Conservation (phyloP, 2,888 invertebrate species). For the Rhaphigaster nebulosa region DNA sequence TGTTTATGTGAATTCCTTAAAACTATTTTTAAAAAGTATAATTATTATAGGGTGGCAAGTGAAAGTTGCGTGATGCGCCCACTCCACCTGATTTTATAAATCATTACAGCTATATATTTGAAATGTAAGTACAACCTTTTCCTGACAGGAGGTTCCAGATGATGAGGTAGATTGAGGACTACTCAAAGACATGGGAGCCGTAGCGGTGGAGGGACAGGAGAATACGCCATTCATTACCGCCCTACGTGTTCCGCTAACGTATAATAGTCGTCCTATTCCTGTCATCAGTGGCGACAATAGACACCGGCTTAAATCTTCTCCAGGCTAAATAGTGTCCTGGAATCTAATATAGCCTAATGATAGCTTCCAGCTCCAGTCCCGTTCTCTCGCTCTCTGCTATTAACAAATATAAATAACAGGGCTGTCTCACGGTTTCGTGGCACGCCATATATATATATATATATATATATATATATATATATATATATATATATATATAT, state of each 20-base stretch:
- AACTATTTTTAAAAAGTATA: too few species aligned
- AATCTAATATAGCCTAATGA: conserved; percentile 35
- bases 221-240: conserved; percentile 13
- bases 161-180: neutral
- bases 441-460: neutral
- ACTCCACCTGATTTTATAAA: too few species aligned
- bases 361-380: conserved; percentile 5
- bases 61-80: too few species aligned
- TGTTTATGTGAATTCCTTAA: too few species aligned
- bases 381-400: neutral
- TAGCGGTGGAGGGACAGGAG: neutral
- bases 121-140: neutral
- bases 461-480: too few species aligned
- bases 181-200: neutral
- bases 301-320: conserved; percentile 20
- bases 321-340: conserved; percentile 35
- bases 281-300: conserved; percentile 3
- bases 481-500: too few species aligned
- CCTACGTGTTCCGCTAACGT: neutral
- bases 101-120: neutral
- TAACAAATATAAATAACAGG: conserved; percentile 22
- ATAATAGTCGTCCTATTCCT: conserved; percentile 16
- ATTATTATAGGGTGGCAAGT: too few species aligned
- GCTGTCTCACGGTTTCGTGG: conserved; percentile 24
- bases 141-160: neutral